Conservation (phyloP, 2,888 invertebrate genomes). For the Ormyrus rosae region DNA sequence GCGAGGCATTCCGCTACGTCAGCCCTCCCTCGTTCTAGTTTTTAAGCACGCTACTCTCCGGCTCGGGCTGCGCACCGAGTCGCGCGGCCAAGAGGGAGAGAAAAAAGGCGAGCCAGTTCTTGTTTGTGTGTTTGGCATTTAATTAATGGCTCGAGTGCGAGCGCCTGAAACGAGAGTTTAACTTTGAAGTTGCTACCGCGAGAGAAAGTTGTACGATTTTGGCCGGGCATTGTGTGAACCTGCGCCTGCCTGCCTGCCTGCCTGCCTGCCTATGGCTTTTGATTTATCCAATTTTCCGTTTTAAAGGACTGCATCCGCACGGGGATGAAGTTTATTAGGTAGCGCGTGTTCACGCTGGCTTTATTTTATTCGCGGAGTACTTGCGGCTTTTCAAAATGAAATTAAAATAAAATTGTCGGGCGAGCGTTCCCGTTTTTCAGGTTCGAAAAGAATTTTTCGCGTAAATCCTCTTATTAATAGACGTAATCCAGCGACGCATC, state of each 20-base stretch:
- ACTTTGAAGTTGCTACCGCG: constrained; percentile 15
- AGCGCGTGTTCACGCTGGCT: too few species aligned
- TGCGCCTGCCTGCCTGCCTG: too few species aligned
- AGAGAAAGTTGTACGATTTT: not conserved
- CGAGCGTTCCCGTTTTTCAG: too few species aligned
- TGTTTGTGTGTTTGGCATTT: constrained; percentile 30
- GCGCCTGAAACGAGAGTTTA: not conserved
- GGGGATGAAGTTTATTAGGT: too few species aligned
- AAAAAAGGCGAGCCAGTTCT: constrained; percentile 13
- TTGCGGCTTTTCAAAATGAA: too few species aligned
- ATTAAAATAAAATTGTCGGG: too few species aligned
- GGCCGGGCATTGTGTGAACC: not conserved
- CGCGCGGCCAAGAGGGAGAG: not conserved
- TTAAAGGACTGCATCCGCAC: too few species aligned
- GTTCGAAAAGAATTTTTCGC: too few species aligned
- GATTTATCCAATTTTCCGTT: too few species aligned
- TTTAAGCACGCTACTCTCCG: constrained; percentile 31
- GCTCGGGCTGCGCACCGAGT: not conserved
- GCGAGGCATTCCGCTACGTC: constrained; percentile 18
- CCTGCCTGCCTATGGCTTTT: too few species aligned
- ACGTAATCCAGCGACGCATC: not conserved
- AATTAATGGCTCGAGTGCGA: constrained; percentile 34
- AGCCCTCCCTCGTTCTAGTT: constrained; percentile 18
- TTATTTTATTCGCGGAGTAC: too few species aligned
- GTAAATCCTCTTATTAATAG: constrained; percentile 15